Conservation (phyloP, 2,888 invertebrate species). For the Altica lythri region DNA sequence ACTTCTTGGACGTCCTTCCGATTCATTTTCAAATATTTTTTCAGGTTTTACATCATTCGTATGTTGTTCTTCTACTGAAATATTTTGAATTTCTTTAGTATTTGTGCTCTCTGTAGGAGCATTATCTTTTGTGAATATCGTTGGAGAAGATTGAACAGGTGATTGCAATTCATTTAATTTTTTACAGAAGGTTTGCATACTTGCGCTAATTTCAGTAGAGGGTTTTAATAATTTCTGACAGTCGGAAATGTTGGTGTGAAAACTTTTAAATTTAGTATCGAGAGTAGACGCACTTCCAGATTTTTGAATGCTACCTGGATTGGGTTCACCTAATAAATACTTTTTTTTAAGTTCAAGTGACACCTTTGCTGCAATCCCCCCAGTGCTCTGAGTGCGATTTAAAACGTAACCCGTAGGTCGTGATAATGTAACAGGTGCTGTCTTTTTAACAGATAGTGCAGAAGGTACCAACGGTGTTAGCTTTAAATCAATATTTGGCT, state of each 20-base stretch:
- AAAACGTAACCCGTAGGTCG: constrained; percentile 76
- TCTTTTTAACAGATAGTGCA: constrained; percentile 43
- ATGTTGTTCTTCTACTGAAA: constrained; percentile 23
- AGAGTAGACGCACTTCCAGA: constrained; percentile 83
- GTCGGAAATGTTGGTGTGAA: constrained; percentile 84
- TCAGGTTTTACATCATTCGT: constrained; percentile 18
- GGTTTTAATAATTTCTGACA: constrained; percentile 86
- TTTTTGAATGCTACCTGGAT: constrained; percentile 73
- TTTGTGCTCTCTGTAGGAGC: no score
- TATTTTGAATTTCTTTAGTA: no score
- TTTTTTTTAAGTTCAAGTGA: constrained; percentile 85
- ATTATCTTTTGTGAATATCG: constrained; percentile 20
- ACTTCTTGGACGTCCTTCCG: constrained; percentile 62
- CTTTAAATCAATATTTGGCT: constrained; percentile 53
- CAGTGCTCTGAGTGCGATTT: constrained; percentile 83
- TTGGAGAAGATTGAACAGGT: constrained; percentile 40
- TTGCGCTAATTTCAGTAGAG: constrained; percentile 66
- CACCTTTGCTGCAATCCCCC: constrained; percentile 85
- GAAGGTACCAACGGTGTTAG: constrained; percentile 54
- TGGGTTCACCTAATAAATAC: constrained; percentile 76
- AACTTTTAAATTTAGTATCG: constrained; percentile 82
- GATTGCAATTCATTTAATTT: constrained; percentile 53
- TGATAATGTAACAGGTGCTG: constrained; percentile 46
- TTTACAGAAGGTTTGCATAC: constrained; percentile 70
- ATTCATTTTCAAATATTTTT: constrained; percentile 50